A percentile compares a stretch with the other conserved stretches of the same genome.
Evolutionary conservation across 2,888 invertebrate species (phyloP).

Genomic region (Barypeithes pellucidus): DNA sequence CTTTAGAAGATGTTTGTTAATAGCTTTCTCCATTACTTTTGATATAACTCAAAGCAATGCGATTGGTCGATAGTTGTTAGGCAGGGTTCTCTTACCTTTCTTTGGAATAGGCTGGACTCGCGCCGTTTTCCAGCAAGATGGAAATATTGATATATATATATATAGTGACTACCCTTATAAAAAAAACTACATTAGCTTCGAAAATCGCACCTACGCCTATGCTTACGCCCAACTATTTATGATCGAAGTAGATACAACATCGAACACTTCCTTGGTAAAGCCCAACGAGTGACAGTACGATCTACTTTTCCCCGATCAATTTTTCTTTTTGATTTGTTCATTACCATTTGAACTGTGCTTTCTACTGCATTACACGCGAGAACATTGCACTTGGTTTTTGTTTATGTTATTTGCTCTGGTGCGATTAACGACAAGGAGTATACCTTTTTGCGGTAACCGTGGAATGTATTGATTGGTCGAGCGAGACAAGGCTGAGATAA

Average conservation of each 20-base stretch:
- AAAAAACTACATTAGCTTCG: too few relatives aligned
- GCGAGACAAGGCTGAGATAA: too few relatives aligned
- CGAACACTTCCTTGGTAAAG: constrained; percentile 12
- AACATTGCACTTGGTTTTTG: background rate
- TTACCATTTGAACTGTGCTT: constrained; percentile 7
- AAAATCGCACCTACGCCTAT: background rate
- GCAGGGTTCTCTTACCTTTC: too few relatives aligned
- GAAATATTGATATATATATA: too few relatives aligned
- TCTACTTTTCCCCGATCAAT: background rate
- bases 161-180: too few relatives aligned
- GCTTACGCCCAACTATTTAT: background rate
- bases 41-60: too few relatives aligned
- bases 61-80: too few relatives aligned
- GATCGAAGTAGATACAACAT: background rate
- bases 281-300: background rate
- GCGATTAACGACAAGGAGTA: background rate
- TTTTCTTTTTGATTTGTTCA: constrained; percentile 2
- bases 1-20: too few relatives aligned
- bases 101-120: too few relatives aligned
- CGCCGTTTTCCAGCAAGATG: too few relatives aligned
- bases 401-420: background rate
- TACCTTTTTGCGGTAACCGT: background rate
- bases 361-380: constrained; percentile 2
- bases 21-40: too few relatives aligned
- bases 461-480: background rate